phyloP scores from a whole-genome alignment of 2,888 invertebrate genomes.

The Dysmachus trigonus region DNA sequence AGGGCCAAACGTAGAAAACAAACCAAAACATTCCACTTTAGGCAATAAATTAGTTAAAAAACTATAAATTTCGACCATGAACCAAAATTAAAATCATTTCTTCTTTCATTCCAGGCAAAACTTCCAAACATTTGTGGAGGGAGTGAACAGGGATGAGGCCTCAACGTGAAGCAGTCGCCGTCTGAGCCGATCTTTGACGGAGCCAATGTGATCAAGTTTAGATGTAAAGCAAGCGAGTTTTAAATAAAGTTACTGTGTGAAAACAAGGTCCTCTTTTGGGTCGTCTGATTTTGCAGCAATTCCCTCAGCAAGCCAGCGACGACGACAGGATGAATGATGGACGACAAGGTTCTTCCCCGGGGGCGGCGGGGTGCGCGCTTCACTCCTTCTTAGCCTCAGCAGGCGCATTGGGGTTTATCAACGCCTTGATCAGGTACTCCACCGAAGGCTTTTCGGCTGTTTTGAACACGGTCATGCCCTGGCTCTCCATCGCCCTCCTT shows the following conservation, averaged over 20 bases:
- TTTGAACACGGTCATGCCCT: conserved; percentile 63
- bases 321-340: background rate
- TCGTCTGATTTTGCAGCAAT: background rate
- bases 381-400: background rate
- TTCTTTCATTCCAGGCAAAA: conserved; percentile 14
- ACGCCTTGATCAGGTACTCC: conserved; percentile 65
- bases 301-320: background rate
- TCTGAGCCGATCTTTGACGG: background rate
- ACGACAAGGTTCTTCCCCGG: background rate
- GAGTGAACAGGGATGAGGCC: conserved; percentile 34
- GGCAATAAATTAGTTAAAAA: background rate
- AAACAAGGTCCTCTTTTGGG: background rate
- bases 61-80: background rate
- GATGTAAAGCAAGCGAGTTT: conserved; percentile 14
- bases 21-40: background rate
- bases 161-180: conserved; percentile 16
- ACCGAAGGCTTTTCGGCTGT: conserved; percentile 68
- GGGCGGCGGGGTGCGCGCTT: background rate
- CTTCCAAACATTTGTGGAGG: conserved; percentile 23
- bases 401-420: conserved; percentile 59
- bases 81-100: background rate
- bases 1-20: background rate
- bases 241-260: conserved; percentile 26
- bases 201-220: conserved; percentile 13
- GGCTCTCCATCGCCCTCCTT: conserved; percentile 65